phyloP scores from a whole-genome alignment of 2,113 vertebrate genomes.

The Kryptolebias marmoratus region DNA sequence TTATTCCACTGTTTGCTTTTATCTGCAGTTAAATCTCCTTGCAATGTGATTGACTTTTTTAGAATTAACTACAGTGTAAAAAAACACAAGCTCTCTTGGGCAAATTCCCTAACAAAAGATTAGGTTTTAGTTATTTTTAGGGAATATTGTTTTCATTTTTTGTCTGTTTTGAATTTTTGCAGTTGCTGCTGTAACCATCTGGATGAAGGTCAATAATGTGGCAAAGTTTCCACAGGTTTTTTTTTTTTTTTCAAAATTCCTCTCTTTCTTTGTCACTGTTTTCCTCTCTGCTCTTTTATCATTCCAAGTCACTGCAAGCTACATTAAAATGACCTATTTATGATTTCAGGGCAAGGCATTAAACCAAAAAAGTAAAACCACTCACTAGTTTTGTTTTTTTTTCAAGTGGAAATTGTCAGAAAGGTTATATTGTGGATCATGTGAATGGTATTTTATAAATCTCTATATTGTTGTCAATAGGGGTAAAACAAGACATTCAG shows the following conservation, averaged over 20 bases:
- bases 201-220: constrained; percentile 60
- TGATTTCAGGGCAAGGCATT: no score
- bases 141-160: not conserved
- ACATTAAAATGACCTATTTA: not conserved
- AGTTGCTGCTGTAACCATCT: constrained; percentile 9
- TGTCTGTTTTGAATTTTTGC: not conserved
- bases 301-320: not conserved
- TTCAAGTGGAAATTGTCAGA: no score
- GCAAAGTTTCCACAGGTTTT: constrained; percentile 51
- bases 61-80: not conserved
- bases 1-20: constrained; percentile 22
- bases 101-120: not conserved
- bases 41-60: not conserved
- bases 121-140: not conserved
- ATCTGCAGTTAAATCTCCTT: constrained; percentile 18
- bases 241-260: constrained; percentile 8
- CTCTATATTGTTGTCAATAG: no score
- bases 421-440: no score
- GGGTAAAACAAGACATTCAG: no score
- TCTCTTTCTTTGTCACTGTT: constrained; percentile 23
- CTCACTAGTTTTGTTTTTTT: no score
- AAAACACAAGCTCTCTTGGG: constrained; percentile 1
- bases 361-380: no score
- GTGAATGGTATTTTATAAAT: not conserved
- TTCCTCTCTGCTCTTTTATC: not conserved